Conservation (phyloP, 2,113 vertebrate species). For the Gallinago paraguaiae region DNA sequence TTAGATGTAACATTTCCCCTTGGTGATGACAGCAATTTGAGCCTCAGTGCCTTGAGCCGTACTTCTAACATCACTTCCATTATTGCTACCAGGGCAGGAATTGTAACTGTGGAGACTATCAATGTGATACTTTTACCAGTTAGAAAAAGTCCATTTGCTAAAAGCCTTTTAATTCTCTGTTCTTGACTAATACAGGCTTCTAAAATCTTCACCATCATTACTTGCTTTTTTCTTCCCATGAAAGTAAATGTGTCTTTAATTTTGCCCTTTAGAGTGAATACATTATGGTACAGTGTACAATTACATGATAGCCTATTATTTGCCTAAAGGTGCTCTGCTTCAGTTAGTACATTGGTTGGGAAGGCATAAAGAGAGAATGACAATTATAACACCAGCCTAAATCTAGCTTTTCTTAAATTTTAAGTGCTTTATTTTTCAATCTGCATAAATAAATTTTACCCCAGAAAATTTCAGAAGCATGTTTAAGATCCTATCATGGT, state of each 20-base stretch:
- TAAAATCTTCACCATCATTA: conserved; percentile 26
- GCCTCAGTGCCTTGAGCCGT: not conserved
- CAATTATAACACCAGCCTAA: not conserved
- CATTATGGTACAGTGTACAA: not conserved
- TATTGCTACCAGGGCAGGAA: not conserved
- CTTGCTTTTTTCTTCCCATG: conserved; percentile 10
- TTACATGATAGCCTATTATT: conserved; percentile 21
- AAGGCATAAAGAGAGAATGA: not conserved
- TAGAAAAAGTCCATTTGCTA: not conserved
- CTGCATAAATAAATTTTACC: not conserved
- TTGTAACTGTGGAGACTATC: not conserved
- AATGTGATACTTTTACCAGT: not conserved
- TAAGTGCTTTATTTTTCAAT: not conserved
- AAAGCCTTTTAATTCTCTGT: conserved; percentile 32
- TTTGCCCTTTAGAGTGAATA: conserved; percentile 13
- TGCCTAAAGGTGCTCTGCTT: not conserved
- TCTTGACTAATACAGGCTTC: conserved; percentile 6
- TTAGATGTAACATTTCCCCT: not conserved
- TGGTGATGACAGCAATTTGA: not conserved
- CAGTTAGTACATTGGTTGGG: not conserved
- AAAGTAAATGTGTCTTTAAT: conserved; percentile 42
- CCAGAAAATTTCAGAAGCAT: not conserved
- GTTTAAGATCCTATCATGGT: not conserved
- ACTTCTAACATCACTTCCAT: not conserved
- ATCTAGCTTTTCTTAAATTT: not conserved